Conservation (phyloP, 2,888 invertebrate genomes). For the Blastobasis lacticolella region DNA sequence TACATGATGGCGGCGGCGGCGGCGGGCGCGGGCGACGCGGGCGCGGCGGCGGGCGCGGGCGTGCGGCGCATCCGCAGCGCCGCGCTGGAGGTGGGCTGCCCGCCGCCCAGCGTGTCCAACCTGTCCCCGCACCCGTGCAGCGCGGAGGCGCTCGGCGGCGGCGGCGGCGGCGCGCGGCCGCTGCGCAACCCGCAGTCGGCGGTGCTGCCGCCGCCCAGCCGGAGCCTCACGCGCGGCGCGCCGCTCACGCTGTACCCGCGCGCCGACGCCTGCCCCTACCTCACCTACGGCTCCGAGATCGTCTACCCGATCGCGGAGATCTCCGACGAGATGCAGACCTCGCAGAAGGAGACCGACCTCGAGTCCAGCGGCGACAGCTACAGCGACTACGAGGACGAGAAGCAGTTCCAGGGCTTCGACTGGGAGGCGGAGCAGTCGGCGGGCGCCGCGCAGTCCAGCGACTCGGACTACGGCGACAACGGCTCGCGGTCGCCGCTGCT, state of each 20-base stretch:
- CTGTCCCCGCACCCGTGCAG: slow-evolving; percentile 88
- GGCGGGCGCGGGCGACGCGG: slow-evolving; percentile 50
- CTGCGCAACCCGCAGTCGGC: slow-evolving; percentile 79
- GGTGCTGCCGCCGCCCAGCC: slow-evolving; percentile 80
- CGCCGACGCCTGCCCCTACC: slow-evolving; percentile 77
- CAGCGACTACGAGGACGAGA: slow-evolving; percentile 77
- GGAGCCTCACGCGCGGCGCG: slow-evolving; percentile 79
- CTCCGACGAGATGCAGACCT: slow-evolving; percentile 84
- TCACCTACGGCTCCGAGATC: slow-evolving; percentile 82
- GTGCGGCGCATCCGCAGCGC: slow-evolving; percentile 82
- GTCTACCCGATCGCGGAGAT: slow-evolving; percentile 90
- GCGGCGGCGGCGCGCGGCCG: slow-evolving; percentile 42
- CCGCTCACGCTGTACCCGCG: slow-evolving; percentile 80
- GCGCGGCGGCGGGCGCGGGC: slow-evolving; percentile 74
- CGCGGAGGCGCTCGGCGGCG: slow-evolving; percentile 82
- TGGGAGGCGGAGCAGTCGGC: slow-evolving; percentile 67
- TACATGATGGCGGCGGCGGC: slow-evolving; percentile 71
- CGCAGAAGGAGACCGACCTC: slow-evolving; percentile 77
- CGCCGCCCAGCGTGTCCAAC: slow-evolving; percentile 79
- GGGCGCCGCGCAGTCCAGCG: slow-evolving; percentile 63
- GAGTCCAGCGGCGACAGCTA: slow-evolving; percentile 76
- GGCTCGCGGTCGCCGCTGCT: slow-evolving; percentile 81
- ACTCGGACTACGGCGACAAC: slow-evolving; percentile 80
- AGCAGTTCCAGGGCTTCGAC: slow-evolving; percentile 67
- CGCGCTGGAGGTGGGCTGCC: slow-evolving; percentile 81